Percentiles rank a stretch among this genome's conserved stretches.
Evolutionary conservation across 2,113 vertebrate genomes (phyloP).

Genomic region (Hippocampus abdominalis): DNA sequence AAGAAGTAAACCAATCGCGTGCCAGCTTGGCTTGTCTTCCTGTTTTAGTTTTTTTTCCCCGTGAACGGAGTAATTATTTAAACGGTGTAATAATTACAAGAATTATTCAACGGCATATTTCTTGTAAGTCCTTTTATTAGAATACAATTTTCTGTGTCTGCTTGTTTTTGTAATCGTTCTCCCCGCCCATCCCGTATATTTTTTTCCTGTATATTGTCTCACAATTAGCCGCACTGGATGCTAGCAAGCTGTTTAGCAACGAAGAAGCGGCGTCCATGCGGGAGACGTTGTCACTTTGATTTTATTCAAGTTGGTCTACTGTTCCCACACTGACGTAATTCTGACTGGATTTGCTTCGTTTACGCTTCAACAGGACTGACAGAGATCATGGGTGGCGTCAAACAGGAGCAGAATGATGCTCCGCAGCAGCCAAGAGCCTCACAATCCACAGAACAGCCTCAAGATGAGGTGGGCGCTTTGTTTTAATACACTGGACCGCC

Average conservation of each 20-base stretch:
- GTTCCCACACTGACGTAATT: neutral
- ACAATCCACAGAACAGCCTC: constrained; percentile 62
- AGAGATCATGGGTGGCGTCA: constrained; percentile 72
- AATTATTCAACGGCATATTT: neutral
- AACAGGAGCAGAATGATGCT: constrained; percentile 73
- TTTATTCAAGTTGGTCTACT: neutral
- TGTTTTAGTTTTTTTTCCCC: constrained; percentile 47
- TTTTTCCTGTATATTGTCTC: neutral
- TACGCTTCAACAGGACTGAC: neutral
- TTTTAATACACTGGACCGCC: neutral
- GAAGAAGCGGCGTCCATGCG: neutral
- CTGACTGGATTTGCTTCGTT: neutral
- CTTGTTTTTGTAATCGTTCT: neutral
- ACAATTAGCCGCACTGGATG: neutral
- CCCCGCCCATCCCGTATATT: neutral
- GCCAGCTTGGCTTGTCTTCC: constrained; percentile 40
- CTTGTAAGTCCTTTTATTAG: neutral
- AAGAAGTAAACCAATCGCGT: constrained; percentile 15
- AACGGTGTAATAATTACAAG: neutral
- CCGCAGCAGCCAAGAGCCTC: constrained; percentile 57
- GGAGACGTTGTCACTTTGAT: neutral
- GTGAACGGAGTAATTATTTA: constrained; percentile 43
- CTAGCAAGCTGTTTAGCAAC: neutral
- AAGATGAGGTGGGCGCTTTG: constrained; percentile 65
- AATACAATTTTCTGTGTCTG: neutral